These are phyloP conservation scores for Zaprionus camerounensis DNA, from an alignment of 1,140 invertebrate species.

Conservation along the genomic window DNA sequence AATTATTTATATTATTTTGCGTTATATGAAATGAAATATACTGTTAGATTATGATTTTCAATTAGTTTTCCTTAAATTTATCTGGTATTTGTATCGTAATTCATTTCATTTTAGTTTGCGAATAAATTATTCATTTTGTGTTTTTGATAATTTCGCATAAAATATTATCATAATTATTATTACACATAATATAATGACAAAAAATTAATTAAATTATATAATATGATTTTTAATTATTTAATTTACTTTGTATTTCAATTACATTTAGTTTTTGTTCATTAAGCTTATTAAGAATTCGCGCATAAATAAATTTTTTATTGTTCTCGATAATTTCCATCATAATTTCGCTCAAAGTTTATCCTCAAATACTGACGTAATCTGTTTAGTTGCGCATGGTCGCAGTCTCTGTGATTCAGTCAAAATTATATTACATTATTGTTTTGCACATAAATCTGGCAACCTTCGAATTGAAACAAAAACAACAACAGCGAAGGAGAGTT, in stretches of 20 bases:
- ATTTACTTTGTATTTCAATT: neutral
- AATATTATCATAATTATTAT: no score
- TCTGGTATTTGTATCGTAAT: neutral
- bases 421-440: constrained; percentile 41
- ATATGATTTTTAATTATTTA: no score
- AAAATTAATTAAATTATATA: neutral
- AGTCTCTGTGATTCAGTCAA: constrained; percentile 8
- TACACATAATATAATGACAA: no score
- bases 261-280: neutral
- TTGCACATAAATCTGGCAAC: constrained; percentile 44
- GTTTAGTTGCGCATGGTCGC: constrained; percentile 1
- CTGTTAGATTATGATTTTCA: neutral
- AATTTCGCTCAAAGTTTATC: neutral
- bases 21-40: no score
- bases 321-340: neutral
- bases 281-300: neutral
- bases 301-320: neutral
- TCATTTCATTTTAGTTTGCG: neutral
- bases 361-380: constrained; percentile 21
- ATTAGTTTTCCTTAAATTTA: neutral
- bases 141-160: no score
- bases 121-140: neutral
- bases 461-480: constrained; percentile 22
- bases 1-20: neutral
- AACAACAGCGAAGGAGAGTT: neutral